phyloP scores from a whole-genome alignment of 2,113 vertebrate genomes.

The Xiphophorus maculatus region DNA sequence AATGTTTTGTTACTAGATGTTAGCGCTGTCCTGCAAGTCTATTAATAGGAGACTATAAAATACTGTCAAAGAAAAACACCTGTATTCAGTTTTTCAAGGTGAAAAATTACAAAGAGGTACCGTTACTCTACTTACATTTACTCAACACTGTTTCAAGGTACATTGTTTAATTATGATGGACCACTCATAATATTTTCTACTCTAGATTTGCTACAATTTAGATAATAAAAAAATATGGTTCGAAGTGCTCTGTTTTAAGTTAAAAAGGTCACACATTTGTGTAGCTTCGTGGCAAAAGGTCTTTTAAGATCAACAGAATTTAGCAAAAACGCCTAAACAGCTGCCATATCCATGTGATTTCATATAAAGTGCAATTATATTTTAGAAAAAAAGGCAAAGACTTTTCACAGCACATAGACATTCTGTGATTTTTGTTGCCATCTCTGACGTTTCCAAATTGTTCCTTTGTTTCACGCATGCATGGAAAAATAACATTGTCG shows the following conservation, averaged over 20 bases:
- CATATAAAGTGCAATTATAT: background rate
- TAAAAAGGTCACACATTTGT: no score
- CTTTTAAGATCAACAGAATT: background rate
- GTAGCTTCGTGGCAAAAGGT: no score
- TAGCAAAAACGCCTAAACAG: background rate
- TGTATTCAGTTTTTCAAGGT: background rate
- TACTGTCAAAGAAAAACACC: background rate
- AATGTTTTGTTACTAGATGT: background rate
- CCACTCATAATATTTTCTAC: no score
- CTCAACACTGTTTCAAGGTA: background rate
- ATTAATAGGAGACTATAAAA: background rate
- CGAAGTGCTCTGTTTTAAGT: no score
- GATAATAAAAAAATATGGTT: no score
- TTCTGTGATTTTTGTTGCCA: background rate
- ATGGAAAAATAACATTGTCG: conserved; percentile 27
- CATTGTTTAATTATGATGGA: background rate
- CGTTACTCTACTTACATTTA: background rate
- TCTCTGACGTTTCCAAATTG: conserved; percentile 11
- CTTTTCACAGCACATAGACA: conserved; percentile 22
- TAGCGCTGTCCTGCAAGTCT: background rate
- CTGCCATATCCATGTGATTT: background rate
- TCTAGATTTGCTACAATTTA: no score
- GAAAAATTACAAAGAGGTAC: background rate
- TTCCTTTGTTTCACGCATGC: conserved; percentile 13
- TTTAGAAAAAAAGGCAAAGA: background rate